Conservation (phyloP, 2,888 invertebrate genomes). For the Blomia tropicalis region DNA sequence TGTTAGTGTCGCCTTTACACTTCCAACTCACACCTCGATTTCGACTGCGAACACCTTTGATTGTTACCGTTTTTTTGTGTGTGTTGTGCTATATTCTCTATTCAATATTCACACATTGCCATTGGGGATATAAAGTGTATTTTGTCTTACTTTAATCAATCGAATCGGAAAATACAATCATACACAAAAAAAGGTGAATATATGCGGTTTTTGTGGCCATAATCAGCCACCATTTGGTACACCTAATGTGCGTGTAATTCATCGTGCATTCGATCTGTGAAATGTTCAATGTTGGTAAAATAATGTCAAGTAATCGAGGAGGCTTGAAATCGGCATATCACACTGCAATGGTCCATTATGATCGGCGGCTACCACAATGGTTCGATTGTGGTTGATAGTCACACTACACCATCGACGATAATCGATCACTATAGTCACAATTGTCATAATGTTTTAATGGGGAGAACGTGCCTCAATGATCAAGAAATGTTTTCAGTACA, state of each 20-base stretch:
- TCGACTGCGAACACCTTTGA: conserved; percentile 2
- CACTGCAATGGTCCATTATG: conserved; percentile 3
- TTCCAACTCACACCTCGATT: not conserved
- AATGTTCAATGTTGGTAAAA: not conserved
- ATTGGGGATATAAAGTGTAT: no score
- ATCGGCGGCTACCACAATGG: conserved; percentile 4
- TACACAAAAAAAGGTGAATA: not conserved
- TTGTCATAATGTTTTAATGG: no score
- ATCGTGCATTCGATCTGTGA: conserved; percentile 2
- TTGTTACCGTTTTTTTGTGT: not conserved
- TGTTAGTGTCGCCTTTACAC: conserved; percentile 8
- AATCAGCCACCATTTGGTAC: not conserved
- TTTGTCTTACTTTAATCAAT: conserved; percentile 9
- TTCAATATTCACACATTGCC: no score
- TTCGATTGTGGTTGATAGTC: conserved; percentile 9
- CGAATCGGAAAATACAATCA: not conserved
- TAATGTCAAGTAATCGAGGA: conserved; percentile 3
- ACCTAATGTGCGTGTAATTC: conserved; percentile 11
- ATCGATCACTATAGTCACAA: not conserved
- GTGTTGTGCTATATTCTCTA: no score
- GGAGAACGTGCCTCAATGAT: no score
- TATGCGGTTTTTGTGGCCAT: not conserved
- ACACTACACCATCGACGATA: not conserved
- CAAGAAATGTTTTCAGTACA: no score
- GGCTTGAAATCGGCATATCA: no score